Evolutionary conservation across 1,140 invertebrate genomes (phyloP), one percentile per base, ranked within the genome.

Genomic region (Lasaia peninsularis): DNA sequence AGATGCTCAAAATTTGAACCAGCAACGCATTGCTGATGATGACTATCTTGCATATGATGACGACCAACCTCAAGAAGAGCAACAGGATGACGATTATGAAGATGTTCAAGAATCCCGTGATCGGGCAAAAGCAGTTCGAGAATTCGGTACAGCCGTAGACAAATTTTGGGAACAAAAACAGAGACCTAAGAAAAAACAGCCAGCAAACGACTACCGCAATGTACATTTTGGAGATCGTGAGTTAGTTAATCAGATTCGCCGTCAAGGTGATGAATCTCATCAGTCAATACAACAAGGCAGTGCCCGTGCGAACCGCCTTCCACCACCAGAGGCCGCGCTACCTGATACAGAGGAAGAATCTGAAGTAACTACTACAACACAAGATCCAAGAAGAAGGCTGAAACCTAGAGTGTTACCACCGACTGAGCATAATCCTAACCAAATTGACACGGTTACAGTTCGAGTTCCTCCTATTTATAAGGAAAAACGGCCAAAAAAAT

Each of bases 381-480:
- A 88, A 56, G 79, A 89, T 55, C 89, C 87, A 1, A 73, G 74
- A 14, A 67, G 75, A 40, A 66, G 71, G 3, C 65, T 90, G 12
- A 75, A 75, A 34, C 87, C 89, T 0, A 78, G 84, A 6, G 80
- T 90, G 7, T 60, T 89, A 8, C 88, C 88, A 0, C 88, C 87
- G 0, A 89, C 87, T 0, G 87, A 90, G 59, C 81, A 90, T 31
- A 86, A 90, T 55, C 88, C 88, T 0, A 80, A 78, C 11, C 79
- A 88, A 63, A 90, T 90, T 6, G 88, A 90, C 51, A 90, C 89
- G 1, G 76, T 90, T 0, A 89, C 89, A 7, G 89, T 90, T 11
- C 63, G 86, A 28, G 85, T 90, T 18, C 89, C 89, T 0, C 87
- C 89, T 0, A 89, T 90, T 52, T 87, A 88, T 54, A 81, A 75